phyloP scores from a whole-genome alignment of 2,888 invertebrate genomes.

The Caenorhabditis macrosperma region DNA sequence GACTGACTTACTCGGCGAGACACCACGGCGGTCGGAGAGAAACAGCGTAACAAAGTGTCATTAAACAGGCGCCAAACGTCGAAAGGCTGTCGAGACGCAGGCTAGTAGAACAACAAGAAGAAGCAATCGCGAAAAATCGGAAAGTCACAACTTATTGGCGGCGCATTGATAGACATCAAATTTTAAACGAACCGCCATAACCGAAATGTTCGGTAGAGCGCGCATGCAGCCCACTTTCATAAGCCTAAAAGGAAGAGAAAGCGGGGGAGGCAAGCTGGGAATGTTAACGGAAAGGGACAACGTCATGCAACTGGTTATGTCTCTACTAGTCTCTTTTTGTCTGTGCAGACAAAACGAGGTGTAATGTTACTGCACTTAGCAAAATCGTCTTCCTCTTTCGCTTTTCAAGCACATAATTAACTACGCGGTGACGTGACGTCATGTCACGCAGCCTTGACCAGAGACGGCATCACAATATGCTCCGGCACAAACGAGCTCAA shows the following conservation, averaged over 20 bases:
- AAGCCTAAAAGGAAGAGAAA: not conserved
- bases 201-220: conserved; percentile 5
- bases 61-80: conserved; percentile 50
- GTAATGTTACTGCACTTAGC: conserved; percentile 51
- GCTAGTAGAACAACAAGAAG: conserved; percentile 26
- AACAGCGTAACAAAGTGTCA: conserved; percentile 31
- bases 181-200: conserved; percentile 11
- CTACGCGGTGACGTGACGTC: conserved; percentile 22
- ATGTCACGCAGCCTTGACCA: not conserved
- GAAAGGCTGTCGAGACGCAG: conserved; percentile 36
- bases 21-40: conserved; percentile 2
- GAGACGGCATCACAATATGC: conserved; percentile 3
- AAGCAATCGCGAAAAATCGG: conserved; percentile 39
- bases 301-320: conserved; percentile 55
- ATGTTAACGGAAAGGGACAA: not conserved
- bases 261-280: conserved; percentile 4
- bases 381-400: conserved; percentile 21
- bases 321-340: conserved; percentile 40
- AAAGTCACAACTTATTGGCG: not conserved
- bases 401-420: conserved; percentile 36
- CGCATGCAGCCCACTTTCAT: conserved; percentile 20
- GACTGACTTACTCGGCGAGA: conserved; percentile 32
- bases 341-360: conserved; percentile 32
- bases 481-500: conserved; percentile 2
- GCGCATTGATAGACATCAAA: not conserved